A percentile compares a stretch with the other conserved stretches of the same genome.
phyloP scores from a whole-genome alignment of 1,140 invertebrate genomes.

The Oreohelix idahoensis region DNA sequence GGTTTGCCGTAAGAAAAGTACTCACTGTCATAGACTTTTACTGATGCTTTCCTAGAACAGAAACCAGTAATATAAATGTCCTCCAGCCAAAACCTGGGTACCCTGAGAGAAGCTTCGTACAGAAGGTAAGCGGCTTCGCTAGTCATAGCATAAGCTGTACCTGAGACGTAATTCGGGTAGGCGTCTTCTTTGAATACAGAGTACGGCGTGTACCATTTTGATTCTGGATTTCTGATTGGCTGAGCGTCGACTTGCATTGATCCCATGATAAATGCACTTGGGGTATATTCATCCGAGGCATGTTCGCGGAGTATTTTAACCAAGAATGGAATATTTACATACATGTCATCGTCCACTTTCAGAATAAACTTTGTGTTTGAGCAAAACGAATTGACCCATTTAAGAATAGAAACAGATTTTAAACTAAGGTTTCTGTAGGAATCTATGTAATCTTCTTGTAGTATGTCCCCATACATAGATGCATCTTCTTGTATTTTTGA shows the following conservation, averaged over 20 bases:
- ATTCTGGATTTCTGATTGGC: conserved; percentile 60
- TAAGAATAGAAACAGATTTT: conserved; percentile 87
- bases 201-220: conserved; percentile 72
- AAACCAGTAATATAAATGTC: conserved; percentile 43
- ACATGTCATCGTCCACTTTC: conserved; percentile 74
- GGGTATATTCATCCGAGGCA: neutral
- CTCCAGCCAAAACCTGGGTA: conserved; percentile 10
- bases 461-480: conserved; percentile 79
- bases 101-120: conserved; percentile 44
- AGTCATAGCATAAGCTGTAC: conserved; percentile 70
- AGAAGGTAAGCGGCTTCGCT: conserved; percentile 58
- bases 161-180: conserved; percentile 69
- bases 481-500: conserved; percentile 75
- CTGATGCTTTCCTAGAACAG: conserved; percentile 23
- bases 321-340: conserved; percentile 56
- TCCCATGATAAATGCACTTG: conserved; percentile 52
- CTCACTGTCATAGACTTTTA: conserved; percentile 19
- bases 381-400: conserved; percentile 82
- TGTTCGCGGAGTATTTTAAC: conserved; percentile 31
- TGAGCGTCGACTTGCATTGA: conserved; percentile 44
- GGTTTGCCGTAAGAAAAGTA: conserved; percentile 10
- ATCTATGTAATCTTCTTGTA: conserved; percentile 86
- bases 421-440: conserved; percentile 88
- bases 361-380: conserved; percentile 75
- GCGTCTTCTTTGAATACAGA: conserved; percentile 64